Base-by-base conservation (phyloP, 2,113 vertebrate genomes). In the Cololabis saira region DNA sequence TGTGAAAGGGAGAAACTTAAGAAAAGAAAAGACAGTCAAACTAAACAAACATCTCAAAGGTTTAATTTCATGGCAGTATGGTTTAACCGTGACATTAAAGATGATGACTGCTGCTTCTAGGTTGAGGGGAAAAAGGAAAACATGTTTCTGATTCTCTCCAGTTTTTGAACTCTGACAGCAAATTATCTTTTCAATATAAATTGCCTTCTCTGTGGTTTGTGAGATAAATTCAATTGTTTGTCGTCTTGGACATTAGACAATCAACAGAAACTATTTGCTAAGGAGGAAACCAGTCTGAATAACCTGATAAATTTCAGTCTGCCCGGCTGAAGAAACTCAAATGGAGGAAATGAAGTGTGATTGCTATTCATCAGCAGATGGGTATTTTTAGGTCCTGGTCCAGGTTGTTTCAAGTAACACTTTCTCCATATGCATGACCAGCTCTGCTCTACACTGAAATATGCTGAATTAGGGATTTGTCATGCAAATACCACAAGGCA, bases 221-320 rank as follows among this genome's bases (percentile, higher is more conserved):
- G 12, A 72, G 63, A 77, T 82, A 62, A 22, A 84, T 84, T 79
- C 65, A 76, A 79, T 86, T 82, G 76, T 84, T 78, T 78, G 77
- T 74, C 74, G 61, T 67, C 52, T 43, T 69, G 44, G 2, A 82
- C 62, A 72, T 74, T 61, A 64, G 17, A 69, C 71, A 74, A 71
- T 80, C 70, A 79, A 74, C 61, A 67, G 59, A 74, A 78, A 74
- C 27, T 50, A 71, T 82, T 86, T 7, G 42, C 68, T 17, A 19
- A 41, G 22, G 69, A 85, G 85, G 80, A 85, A 90, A 81, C 81
- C 44, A 54, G 62, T 87, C 76, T 74, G 59, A 82, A 73, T 81
- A 78, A 84, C 60, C 66, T 73, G 75, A 86, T 87, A 54, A 76
- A 76, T 89, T 81, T 86, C 62, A 60, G 42, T 22, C 24, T 37